Evolutionary conservation across 2,888 invertebrate species (phyloP), one percentile per base, ranked within the genome.

Genomic region (Tachina fera): DNA sequence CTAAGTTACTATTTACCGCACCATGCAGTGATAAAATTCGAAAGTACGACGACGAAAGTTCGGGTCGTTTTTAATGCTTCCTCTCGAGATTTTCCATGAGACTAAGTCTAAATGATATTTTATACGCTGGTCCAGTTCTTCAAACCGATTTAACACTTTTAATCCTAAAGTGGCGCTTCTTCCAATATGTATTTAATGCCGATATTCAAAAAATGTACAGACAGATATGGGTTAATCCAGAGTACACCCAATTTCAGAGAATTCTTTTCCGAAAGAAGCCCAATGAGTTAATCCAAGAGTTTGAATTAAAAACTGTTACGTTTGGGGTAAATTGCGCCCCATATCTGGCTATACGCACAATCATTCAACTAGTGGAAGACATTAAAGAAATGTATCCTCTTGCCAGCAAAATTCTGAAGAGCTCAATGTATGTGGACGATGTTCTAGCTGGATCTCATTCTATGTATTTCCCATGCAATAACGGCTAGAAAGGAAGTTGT

Each of bases 1-100:
- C 31, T 31, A 3, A 31, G 31, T 31, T 31, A 31, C 31, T 31
- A 31, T 31, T 31, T 31, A 31, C 49, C n/a, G 9, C 60, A 60
- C 9, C 61, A 61, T 41, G 60, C 45, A 5, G 39, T 39, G 14
- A 39, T 58, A 9, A 61, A 61, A 61, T 16, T 16, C 6, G 61
- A 61, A 5, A 61, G 63, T 9, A 63, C 43, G 10, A 63, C 63
- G 1, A 63, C 63, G 19, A 63, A 43, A 19, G 63, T 63, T 13
- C 43, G 63, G 3, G 63, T 63, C 16, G 63, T 43, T 43, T 63
- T 63, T 19, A 63, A 63, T 19, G 45, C 63, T 10, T 63, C 63
- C 10, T 63, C 63, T 1, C 14, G 45, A 45, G 3, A n/a, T n/a
- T 45, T 9, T 45, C 45, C 10, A 63, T 45, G 0, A 13, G 63